Evolutionary conservation across 2,888 invertebrate genomes (phyloP).

Genomic region (Hemaris fuciformis): DNA sequence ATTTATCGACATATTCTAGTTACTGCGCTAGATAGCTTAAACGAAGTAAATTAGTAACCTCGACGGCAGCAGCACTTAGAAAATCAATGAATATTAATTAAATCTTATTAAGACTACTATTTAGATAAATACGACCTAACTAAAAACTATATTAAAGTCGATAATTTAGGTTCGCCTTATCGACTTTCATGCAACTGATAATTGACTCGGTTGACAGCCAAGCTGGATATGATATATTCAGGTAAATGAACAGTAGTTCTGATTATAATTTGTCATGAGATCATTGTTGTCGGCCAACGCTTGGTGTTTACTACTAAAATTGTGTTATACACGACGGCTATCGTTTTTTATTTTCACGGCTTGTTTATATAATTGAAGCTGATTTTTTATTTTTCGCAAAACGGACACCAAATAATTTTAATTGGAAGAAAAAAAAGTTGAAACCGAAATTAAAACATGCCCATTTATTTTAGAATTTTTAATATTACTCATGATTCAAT

Average conservation of each 20-base stretch:
- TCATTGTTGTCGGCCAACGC: background rate
- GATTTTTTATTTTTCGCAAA: background rate
- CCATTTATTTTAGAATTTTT: background rate
- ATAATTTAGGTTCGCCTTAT: background rate
- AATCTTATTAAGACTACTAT: too few species aligned
- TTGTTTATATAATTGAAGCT: background rate
- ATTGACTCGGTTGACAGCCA: conserved; percentile 3
- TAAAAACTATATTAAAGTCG: background rate
- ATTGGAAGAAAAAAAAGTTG: background rate
- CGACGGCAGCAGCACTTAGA: too few species aligned
- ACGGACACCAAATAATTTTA: background rate
- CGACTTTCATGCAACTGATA: background rate
- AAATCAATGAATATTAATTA: too few species aligned
- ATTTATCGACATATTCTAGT: background rate
- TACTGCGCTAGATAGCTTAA: too few species aligned
- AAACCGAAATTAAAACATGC: background rate
- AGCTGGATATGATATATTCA: conserved; percentile 4
- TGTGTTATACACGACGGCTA: background rate
- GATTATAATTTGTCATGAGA: background rate
- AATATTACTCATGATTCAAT: background rate
- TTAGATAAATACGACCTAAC: background rate
- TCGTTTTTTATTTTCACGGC: conserved; percentile 15
- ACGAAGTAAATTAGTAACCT: too few species aligned
- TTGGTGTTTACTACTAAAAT: conserved; percentile 5
- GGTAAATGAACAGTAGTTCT: background rate